Base-by-base conservation (phyloP, 2,797 vertebrate genomes). In the Melanotaenia nigrans region DNA sequence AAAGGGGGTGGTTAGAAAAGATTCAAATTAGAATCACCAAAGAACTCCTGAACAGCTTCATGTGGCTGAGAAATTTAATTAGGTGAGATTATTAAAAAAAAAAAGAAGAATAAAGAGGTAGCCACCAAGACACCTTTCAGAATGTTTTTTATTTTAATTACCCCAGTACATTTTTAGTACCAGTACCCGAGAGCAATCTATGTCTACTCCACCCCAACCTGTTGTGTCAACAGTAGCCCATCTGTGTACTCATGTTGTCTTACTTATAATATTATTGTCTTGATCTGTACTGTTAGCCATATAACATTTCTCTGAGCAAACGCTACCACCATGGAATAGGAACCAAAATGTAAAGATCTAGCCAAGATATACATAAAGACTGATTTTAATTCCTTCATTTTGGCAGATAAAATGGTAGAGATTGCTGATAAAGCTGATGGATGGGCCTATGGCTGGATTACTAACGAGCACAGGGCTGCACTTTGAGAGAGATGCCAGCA, bases 1-100 rank as follows among this genome's bases (percentile, higher is more conserved):
- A 57, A 61, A 79, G 64, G 53, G 30, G 33, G 20, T 56, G 68
- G 36, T 70, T 63, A 35, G 61, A 72, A 70, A 77, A 75, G 35
- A 79, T 74, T 78, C 22, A 75, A 75, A 79, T 79, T 75, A 68
- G 68, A 87, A 63, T 61, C 58, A 63, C 33, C 61, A 73, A 69
- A 71, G 60, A 67, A 59, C 74, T 77, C 51, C 35, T 32, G 61
- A 70, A 32, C 9, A 30, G 72, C 62, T 38, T 71, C 66, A 82
- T 53, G 45, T 18, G 36, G 47, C 47, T n/a, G 61, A 73, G 57
- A 51, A 40, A 83, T 80, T 68, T 75, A 76, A 84, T 85, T 68
- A 83, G 53, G 33, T 45, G 60, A 36, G 71, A 71, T 77, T 47
- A 65, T 77, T 49, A 70, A 68, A 18, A 25, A 64, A 30, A 10